These are phyloP conservation scores for Pelochelys cantorii DNA, from an alignment of 2,797 vertebrate genomes.

Conservation along the genomic window DNA sequence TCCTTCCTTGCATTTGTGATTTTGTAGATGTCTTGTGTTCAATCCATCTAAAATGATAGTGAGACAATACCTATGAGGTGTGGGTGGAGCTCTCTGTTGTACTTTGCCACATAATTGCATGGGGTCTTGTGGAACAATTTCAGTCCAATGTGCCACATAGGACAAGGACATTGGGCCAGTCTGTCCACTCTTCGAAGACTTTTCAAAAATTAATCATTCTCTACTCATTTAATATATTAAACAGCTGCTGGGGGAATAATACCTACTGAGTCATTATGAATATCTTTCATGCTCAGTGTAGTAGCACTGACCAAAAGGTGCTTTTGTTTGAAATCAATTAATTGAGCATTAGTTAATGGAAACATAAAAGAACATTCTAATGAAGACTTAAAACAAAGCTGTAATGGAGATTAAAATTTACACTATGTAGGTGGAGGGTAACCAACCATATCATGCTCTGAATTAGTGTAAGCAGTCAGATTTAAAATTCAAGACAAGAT, in stretches of 20 bases:
- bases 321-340: background rate
- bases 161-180: background rate
- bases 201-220: background rate
- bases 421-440: constrained; percentile 5
- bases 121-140: background rate
- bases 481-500: constrained; percentile 5
- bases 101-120: background rate
- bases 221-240: background rate
- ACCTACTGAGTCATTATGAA: background rate
- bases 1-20: background rate
- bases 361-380: background rate
- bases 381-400: background rate
- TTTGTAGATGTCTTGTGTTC: background rate
- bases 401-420: background rate
- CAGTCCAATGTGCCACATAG: background rate
- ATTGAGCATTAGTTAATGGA: constrained; percentile 28
- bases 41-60: no score
- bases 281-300: background rate
- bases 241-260: background rate
- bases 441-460: background rate
- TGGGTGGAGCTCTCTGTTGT: background rate
- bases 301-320: background rate
- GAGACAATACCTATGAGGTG: background rate
- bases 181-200: background rate
- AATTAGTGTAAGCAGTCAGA: background rate